A percentile compares a stretch with the other conserved stretches of the same genome.
Evolutionary conservation across 1,140 invertebrate species (phyloP).

Genomic region (Solenopsis fugax): DNA sequence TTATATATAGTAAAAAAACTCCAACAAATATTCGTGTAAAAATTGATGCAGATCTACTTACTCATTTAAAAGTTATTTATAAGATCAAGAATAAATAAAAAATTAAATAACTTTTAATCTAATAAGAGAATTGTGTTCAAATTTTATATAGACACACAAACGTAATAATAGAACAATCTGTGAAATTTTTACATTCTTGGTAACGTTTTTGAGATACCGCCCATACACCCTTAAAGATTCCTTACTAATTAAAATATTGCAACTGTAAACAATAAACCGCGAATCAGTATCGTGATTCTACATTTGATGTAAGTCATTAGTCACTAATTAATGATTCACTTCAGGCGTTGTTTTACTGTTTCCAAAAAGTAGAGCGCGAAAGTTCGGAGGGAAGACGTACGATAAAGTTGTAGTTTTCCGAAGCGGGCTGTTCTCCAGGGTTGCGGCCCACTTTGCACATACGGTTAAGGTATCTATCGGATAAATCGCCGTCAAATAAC

Average conservation of each 20-base stretch:
- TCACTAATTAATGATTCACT: conserved; percentile 4
- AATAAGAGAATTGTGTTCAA: no score
- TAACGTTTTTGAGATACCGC: no score
- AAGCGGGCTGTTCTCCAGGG: not conserved
- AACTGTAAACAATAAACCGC: not conserved
- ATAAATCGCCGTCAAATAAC: conserved; percentile 56
- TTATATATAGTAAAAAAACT: no score
- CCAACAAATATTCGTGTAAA: no score
- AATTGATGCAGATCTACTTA: no score
- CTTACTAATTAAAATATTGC: not conserved
- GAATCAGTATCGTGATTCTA: not conserved
- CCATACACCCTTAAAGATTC: no score
- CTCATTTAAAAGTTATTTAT: no score
- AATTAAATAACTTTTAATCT: no score
- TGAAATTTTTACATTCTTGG: no score
- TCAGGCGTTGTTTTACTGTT: not conserved
- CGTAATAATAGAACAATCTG: no score
- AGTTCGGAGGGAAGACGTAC: not conserved
- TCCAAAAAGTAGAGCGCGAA: not conserved
- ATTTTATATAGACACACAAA: no score
- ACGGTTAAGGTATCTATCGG: conserved; percentile 23
- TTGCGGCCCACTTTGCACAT: not conserved
- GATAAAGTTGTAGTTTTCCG: conserved; percentile 13
- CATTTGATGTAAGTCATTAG: not conserved
- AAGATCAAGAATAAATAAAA: no score